Evolutionary conservation across 2,888 invertebrate genomes (phyloP).

Genomic region (Labia minor): DNA sequence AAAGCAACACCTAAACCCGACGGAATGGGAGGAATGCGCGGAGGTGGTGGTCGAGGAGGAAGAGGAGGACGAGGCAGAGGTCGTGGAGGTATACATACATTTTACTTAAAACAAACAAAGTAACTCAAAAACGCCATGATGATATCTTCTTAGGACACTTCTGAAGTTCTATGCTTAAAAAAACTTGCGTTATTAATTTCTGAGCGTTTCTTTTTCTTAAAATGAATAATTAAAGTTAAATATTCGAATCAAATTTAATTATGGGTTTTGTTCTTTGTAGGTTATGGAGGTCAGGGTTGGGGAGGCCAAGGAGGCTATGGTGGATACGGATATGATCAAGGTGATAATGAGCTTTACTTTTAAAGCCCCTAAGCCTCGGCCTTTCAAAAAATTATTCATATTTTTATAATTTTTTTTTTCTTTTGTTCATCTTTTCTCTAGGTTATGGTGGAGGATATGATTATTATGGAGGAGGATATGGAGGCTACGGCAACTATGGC

Average conservation of each 20-base stretch:
- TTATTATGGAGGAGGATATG: constrained; percentile 57
- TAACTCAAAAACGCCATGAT: constrained; percentile 14
- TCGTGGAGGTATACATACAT: constrained; percentile 52
- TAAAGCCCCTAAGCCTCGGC: constrained; percentile 13
- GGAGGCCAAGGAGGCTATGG: constrained; percentile 49
- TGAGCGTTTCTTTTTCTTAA: not conserved
- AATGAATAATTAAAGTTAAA: not conserved
- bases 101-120: not conserved
- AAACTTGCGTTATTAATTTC: constrained; percentile 5
- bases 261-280: constrained; percentile 19
- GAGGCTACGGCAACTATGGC: constrained; percentile 51
- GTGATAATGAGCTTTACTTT: constrained; percentile 45
- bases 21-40: constrained; percentile 51
- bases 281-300: constrained; percentile 44
- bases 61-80: constrained; percentile 46
- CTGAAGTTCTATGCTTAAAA: constrained; percentile 18
- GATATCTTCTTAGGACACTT: constrained; percentile 22
- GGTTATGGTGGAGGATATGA: constrained; percentile 45
- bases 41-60: constrained; percentile 54
- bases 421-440: constrained; percentile 8
- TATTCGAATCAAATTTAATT: constrained; percentile 14
- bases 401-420: constrained; percentile 3
- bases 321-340: constrained; percentile 53
- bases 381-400: not conserved
- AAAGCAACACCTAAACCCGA: constrained; percentile 87